Conservation (phyloP, 2,113 vertebrate species). For the Hemibagrus wyckioides region DNA sequence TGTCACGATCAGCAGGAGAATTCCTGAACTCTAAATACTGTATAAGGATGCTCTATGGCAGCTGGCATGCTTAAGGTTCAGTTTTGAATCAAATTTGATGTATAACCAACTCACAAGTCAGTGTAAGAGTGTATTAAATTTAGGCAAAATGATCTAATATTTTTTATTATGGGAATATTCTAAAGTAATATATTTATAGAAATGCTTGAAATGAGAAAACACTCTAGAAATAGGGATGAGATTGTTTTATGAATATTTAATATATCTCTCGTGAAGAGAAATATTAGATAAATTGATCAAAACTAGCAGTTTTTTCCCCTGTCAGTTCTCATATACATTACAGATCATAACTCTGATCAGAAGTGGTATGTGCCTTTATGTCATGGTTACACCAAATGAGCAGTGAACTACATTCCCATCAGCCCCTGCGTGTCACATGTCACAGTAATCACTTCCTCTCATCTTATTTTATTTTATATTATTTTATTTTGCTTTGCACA, state of each 20-base stretch:
- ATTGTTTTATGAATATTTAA: neutral
- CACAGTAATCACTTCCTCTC: too few species aligned
- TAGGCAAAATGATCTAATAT: neutral
- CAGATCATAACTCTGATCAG: neutral
- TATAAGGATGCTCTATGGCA: neutral
- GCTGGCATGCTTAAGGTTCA: neutral
- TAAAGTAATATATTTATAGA: neutral
- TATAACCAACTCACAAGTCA: neutral
- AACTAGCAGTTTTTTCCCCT: neutral
- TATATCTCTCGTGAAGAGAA: neutral
- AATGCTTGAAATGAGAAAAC: neutral
- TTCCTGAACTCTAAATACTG: neutral
- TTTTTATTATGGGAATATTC: neutral
- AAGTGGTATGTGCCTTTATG: neutral
- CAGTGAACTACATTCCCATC: too few species aligned
- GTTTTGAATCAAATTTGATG: neutral
- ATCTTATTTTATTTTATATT: too few species aligned
- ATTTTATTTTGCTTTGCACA: too few species aligned
- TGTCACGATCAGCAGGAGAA: neutral
- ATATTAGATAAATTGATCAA: neutral
- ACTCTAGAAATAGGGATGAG: neutral
- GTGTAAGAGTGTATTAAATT: neutral
- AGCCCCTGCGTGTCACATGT: too few species aligned
- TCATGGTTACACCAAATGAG: too few species aligned
- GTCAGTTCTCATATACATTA: neutral